Evolutionary conservation across 2,888 invertebrate species (phyloP).

Genomic region (Danaus chrysippus): DNA sequence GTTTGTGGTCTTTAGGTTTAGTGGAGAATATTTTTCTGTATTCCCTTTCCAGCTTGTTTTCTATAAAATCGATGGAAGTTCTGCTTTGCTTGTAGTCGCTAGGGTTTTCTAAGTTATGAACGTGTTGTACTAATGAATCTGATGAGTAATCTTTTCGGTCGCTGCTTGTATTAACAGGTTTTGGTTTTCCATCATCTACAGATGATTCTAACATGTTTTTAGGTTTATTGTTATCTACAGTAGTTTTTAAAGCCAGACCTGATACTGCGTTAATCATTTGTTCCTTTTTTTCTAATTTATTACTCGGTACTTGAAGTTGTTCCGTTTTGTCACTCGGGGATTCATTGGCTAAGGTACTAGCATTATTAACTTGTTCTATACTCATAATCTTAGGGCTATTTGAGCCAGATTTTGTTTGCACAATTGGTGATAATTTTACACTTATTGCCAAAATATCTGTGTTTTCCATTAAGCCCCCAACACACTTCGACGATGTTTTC

Average conservation of each 20-base stretch:
- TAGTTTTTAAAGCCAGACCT: not conserved
- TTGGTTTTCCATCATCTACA: slow-evolving; percentile 22
- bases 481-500: slow-evolving; percentile 56
- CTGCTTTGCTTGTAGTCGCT: slow-evolving; percentile 45
- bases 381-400: slow-evolving; percentile 42
- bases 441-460: slow-evolving; percentile 40
- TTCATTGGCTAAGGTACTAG: slow-evolving; percentile 37
- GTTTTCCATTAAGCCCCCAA: slow-evolving; percentile 45
- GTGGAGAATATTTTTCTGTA: slow-evolving; percentile 53
- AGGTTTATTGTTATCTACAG: not conserved
- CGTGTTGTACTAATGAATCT: slow-evolving; percentile 58
- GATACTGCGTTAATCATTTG: not conserved
- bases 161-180: slow-evolving; percentile 28
- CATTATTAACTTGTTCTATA: slow-evolving; percentile 27
- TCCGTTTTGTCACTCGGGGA: slow-evolving; percentile 10
- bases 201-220: slow-evolving; percentile 10
- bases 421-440: slow-evolving; percentile 56
- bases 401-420: slow-evolving; percentile 44
- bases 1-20: slow-evolving; percentile 42
- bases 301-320: not conserved
- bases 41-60: slow-evolving; percentile 61
- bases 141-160: slow-evolving; percentile 48
- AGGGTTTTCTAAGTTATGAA: slow-evolving; percentile 57
- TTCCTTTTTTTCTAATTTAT: slow-evolving; percentile 6
- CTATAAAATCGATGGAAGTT: slow-evolving; percentile 47